A percentile compares a stretch with the other conserved stretches of the same genome.
These are phyloP conservation scores for Sarcoramphus papa DNA, from an alignment of 2,797 vertebrate species.

Conservation along the genomic window DNA sequence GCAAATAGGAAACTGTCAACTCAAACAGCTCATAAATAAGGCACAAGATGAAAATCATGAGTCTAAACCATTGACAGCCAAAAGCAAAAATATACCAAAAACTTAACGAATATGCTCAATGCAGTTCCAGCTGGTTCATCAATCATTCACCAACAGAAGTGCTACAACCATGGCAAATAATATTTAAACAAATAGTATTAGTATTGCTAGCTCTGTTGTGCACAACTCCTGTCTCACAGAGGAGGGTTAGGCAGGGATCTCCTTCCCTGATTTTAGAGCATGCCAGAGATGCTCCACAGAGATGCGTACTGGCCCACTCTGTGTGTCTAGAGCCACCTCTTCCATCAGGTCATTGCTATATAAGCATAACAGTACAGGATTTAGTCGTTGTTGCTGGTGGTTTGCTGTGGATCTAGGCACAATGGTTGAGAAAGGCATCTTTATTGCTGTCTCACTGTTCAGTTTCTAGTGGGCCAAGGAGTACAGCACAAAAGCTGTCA, in stretches of 20 bases:
- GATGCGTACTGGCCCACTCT: neutral
- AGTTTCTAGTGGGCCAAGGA: constrained; percentile 36
- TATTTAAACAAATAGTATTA: neutral
- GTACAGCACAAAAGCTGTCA: constrained; percentile 20
- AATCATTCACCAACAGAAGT: constrained; percentile 11
- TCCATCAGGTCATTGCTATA: neutral
- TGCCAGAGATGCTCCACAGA: neutral
- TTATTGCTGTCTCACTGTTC: constrained; percentile 1
- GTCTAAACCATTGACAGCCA: constrained; percentile 4
- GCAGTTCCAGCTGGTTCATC: constrained; percentile 17
- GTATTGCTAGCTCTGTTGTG: neutral
- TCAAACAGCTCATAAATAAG: constrained; percentile 54
- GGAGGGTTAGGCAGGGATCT: neutral
- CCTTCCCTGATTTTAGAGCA: neutral
- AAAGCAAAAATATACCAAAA: constrained; percentile 24
- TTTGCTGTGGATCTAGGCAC: neutral
- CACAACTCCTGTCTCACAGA: neutral
- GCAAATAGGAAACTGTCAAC: constrained; percentile 13
- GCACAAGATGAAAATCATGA: constrained; percentile 16
- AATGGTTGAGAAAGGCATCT: neutral
- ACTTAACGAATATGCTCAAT: neutral
- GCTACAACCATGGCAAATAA: neutral
- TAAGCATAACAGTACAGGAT: neutral
- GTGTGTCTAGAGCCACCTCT: neutral
- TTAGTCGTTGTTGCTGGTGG: neutral